Evolutionary conservation across 2,888 invertebrate genomes (phyloP).

Genomic region (Xylocampa areola): DNA sequence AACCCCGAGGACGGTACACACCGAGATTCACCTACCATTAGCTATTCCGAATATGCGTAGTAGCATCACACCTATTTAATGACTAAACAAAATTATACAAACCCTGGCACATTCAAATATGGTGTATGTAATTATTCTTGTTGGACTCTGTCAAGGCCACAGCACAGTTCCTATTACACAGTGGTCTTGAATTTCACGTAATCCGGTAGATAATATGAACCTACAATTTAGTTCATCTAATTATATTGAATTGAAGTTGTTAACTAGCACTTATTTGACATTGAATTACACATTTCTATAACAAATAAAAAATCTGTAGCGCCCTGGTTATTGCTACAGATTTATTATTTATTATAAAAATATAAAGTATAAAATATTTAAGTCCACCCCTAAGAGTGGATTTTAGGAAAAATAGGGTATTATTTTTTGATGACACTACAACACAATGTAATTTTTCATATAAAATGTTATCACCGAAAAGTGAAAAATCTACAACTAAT

Average conservation of each 20-base stretch:
- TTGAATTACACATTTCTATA: conserved; percentile 11
- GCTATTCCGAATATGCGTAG: conserved; percentile 32
- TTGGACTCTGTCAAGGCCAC: conserved; percentile 15
- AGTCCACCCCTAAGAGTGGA: too few relatives aligned
- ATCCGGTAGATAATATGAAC: background rate
- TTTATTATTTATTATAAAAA: too few relatives aligned
- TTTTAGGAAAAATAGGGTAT: too few relatives aligned
- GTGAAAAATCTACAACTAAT: too few relatives aligned
- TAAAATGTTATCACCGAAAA: too few relatives aligned
- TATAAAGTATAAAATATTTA: too few relatives aligned
- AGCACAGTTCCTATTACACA: conserved; percentile 1
- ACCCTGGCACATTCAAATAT: conserved; percentile 37
- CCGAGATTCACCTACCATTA: conserved; percentile 44
- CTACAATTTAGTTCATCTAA: conserved; percentile 7
- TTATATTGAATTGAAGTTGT: conserved; percentile 1
- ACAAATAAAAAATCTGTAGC: conserved; percentile 1
- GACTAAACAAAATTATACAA: conserved; percentile 42
- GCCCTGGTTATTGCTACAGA: too few relatives aligned
- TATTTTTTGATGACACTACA: too few relatives aligned
- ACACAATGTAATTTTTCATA: too few relatives aligned
- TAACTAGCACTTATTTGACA: background rate
- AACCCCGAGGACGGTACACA: conserved; percentile 57
- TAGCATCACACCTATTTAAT: conserved; percentile 35
- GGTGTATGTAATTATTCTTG: conserved; percentile 16
- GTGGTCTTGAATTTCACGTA: conserved; percentile 11